Conservation (phyloP, 1,140 invertebrate species). For the Anoplolepis gracilipes region DNA sequence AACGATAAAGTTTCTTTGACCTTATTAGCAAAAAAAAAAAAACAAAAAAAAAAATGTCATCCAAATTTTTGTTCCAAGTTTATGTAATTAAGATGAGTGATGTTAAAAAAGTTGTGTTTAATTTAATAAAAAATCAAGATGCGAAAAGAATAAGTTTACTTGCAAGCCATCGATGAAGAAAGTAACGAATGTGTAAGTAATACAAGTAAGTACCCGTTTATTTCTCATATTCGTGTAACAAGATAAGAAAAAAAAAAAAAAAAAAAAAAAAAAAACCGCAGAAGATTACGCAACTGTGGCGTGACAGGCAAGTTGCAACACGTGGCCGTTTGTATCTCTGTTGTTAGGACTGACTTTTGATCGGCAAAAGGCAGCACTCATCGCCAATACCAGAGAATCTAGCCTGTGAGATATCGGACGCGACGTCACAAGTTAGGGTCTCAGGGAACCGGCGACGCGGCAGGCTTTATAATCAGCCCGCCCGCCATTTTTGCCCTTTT, state of each 20-base stretch:
- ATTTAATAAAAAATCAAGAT: too few relatives aligned
- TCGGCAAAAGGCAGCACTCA: constrained; percentile 84
- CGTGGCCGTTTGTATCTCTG: constrained; percentile 73
- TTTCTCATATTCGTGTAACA: constrained; percentile 8
- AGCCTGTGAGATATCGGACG: constrained; percentile 89
- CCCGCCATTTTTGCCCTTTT: constrained; percentile 78
- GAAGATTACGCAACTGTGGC: constrained; percentile 3
- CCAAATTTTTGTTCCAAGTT: neutral
- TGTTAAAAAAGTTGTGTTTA: too few relatives aligned
- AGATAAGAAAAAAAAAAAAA: neutral
- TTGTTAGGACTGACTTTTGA: constrained; percentile 83
- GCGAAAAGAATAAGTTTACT: neutral
- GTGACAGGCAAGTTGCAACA: constrained; percentile 44
- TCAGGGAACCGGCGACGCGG: constrained; percentile 90
- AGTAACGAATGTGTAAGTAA: neutral
- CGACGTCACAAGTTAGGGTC: constrained; percentile 91
- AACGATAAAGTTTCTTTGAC: too few relatives aligned
- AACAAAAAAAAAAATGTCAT: too few relatives aligned
- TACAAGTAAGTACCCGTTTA: neutral
- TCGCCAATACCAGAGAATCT: constrained; percentile 90
- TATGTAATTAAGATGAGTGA: neutral
- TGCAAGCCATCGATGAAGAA: neutral
- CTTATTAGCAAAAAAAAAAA: too few relatives aligned
- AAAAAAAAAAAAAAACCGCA: neutral
- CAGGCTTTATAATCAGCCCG: constrained; percentile 83